A percentile compares a stretch with the other conserved stretches of the same genome.
These are phyloP conservation scores for Elysia chlorotica DNA, from an alignment of 1,140 invertebrate genomes.

Conservation along the genomic window DNA sequence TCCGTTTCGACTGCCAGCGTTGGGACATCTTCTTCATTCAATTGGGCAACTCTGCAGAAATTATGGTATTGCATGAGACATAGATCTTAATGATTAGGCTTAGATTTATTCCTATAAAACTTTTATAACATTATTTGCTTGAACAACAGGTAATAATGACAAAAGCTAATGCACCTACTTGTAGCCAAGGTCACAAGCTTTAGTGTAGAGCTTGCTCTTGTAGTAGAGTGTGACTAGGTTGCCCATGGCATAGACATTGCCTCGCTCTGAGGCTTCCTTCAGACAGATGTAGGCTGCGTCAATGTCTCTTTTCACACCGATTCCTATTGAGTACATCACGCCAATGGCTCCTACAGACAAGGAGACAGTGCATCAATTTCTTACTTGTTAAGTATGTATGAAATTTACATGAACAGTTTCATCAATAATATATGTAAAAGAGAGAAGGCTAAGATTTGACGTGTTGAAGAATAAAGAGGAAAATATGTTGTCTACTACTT, in stretches of 20 bases:
- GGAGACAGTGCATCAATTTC: too few relatives aligned
- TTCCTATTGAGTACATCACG: constrained; percentile 60
- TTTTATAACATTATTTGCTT: too few relatives aligned
- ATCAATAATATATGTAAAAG: too few relatives aligned
- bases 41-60: constrained; percentile 46
- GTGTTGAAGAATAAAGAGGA: too few relatives aligned
- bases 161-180: constrained; percentile 38
- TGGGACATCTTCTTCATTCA: constrained; percentile 43
- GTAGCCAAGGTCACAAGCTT: constrained; percentile 57
- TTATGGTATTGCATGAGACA: too few relatives aligned
- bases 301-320: constrained; percentile 53
- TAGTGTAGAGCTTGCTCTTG: constrained; percentile 58
- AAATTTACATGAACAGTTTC: too few relatives aligned
- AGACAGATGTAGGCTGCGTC: constrained; percentile 57
- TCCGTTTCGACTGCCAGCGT: constrained; percentile 54
- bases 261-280: constrained; percentile 56
- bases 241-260: constrained; percentile 63
- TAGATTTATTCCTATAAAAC: too few relatives aligned
- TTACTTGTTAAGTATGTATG: too few relatives aligned
- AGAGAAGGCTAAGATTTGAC: too few relatives aligned
- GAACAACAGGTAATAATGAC: too few relatives aligned
- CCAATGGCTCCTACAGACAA: constrained; percentile 57
- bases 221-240: constrained; percentile 60
- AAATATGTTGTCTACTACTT: too few relatives aligned
- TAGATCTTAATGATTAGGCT: too few relatives aligned